Conservation (phyloP, 2,797 vertebrate species). For the Poecile montanus region DNA sequence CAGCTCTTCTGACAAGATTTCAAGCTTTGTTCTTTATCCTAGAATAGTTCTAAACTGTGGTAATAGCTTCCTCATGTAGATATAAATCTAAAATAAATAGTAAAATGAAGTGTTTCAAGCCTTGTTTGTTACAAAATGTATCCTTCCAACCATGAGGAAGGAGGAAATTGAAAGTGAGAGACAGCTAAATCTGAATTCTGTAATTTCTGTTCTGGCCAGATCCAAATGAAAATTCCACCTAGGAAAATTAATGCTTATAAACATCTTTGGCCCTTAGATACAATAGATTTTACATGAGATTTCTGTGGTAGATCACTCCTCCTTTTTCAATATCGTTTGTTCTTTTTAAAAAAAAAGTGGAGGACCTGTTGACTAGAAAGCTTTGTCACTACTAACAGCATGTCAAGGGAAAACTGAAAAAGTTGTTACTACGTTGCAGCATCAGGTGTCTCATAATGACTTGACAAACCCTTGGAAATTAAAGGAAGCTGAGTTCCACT, state of each 20-base stretch:
- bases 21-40: conserved; percentile 2
- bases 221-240: background rate
- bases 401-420: background rate
- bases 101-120: conserved; percentile 29
- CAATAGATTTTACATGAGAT: background rate
- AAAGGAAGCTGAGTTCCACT: background rate
- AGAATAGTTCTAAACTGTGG: background rate
- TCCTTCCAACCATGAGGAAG: background rate
- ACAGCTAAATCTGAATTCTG: background rate
- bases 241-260: background rate
- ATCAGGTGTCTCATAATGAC: background rate
- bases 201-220: background rate
- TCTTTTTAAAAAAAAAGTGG: background rate
- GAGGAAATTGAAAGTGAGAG: background rate
- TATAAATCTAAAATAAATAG: conserved; percentile 33
- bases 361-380: background rate
- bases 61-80: conserved; percentile 43
- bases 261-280: background rate
- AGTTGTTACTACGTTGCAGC: background rate
- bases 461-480: background rate
- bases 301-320: background rate
- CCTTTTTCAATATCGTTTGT: background rate
- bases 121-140: background rate
- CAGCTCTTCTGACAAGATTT: background rate
- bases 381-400: background rate